Evolutionary conservation across 2,113 vertebrate genomes (phyloP).

Genomic region (Alethe castanea): DNA sequence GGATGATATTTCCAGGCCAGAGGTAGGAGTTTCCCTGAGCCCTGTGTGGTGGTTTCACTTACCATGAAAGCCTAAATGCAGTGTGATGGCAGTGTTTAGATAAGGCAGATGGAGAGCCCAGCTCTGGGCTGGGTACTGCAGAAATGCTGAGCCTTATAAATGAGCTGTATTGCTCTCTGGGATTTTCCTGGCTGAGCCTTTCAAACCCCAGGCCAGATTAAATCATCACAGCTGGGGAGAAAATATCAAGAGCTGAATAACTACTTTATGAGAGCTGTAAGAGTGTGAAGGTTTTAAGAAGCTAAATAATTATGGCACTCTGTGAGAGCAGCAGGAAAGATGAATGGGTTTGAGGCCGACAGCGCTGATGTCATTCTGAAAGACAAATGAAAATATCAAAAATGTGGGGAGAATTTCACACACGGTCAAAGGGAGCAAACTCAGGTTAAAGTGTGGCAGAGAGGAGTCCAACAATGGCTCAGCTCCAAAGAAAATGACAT

Average conservation of each 20-base stretch:
- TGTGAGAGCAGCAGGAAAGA: neutral
- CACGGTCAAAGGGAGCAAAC: neutral
- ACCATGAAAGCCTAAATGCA: slow-evolving; percentile 56
- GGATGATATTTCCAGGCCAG: slow-evolving; percentile 49
- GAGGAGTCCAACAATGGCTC: accelerated
- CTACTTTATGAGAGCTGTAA: slow-evolving; percentile 52
- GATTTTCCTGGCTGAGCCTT: slow-evolving; percentile 54
- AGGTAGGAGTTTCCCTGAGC: slow-evolving; percentile 25
- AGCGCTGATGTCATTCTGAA: neutral
- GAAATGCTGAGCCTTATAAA: slow-evolving; percentile 54
- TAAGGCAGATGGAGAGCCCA: slow-evolving; percentile 51
- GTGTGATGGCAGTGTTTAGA: slow-evolving; percentile 66
- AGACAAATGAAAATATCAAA: neutral
- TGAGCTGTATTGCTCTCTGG: slow-evolving; percentile 40
- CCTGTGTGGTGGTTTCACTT: slow-evolving; percentile 44
- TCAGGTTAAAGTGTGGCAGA: neutral
- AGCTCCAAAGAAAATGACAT: neutral
- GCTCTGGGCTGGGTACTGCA: neutral
- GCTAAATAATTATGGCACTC: slow-evolving; percentile 38
- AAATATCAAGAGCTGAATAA: slow-evolving; percentile 60
- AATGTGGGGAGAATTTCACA: neutral
- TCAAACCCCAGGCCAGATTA: slow-evolving; percentile 59
- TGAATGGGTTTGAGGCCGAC: neutral
- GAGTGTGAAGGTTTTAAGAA: slow-evolving; percentile 52
- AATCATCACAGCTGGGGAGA: slow-evolving; percentile 68